These are phyloP conservation scores for Dreissena rostriformis DNA, from an alignment of 1,140 invertebrate species.

Conservation along the genomic window DNA sequence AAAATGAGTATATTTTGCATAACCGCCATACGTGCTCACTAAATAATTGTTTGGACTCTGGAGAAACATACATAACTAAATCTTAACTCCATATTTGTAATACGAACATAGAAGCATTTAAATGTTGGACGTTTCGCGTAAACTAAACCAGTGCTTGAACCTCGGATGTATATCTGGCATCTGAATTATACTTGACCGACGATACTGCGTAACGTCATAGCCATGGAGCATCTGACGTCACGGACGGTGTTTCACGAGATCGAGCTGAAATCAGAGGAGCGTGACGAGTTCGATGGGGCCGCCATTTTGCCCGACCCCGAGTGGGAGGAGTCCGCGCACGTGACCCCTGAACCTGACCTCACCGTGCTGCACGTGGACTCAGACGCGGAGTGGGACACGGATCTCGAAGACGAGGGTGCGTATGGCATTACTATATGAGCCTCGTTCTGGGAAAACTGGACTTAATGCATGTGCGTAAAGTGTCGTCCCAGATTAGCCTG, in stretches of 20 bases:
- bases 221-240: constrained; percentile 22
- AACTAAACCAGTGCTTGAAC: not conserved
- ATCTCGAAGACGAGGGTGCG: constrained; percentile 40
- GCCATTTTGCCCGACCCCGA: constrained; percentile 1
- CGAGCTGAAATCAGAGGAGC: not conserved
- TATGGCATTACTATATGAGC: not conserved
- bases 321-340: not conserved
- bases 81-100: not conserved
- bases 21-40: no score
- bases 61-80: not conserved
- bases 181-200: not conserved
- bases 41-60: not conserved
- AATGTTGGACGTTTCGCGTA: not conserved
- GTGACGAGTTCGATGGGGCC: not conserved
- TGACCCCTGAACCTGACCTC: not conserved
- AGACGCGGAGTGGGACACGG: constrained; percentile 50
- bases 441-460: no score
- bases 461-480: no score
- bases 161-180: not conserved
- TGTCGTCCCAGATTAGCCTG: no score
- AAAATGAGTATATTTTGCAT: no score
- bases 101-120: not conserved
- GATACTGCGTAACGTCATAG: not conserved
- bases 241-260: constrained; percentile 45
- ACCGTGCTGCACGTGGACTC: constrained; percentile 6